phyloP scores from a whole-genome alignment of 2,888 invertebrate species.

The Spatulosminthurus flaviceps region DNA sequence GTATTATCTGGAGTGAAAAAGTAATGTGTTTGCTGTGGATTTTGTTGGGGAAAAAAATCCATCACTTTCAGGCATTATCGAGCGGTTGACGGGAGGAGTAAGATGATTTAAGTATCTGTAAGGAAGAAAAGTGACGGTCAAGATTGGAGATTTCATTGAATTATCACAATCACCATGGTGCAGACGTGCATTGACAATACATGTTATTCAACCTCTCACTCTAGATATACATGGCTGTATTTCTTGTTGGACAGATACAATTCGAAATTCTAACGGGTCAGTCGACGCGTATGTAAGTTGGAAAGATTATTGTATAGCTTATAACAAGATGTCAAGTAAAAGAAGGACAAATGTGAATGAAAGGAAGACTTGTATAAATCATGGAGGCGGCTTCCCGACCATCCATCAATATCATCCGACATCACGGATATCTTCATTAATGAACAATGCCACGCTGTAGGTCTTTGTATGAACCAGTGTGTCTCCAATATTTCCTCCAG shows the following conservation, averaged over 20 bases:
- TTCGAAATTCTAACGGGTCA: neutral
- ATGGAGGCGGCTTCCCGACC: slow-evolving; percentile 26
- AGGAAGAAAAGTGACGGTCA: slow-evolving; percentile 25
- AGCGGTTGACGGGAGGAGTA: slow-evolving; percentile 4
- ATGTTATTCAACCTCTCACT: neutral
- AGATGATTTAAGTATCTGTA: slow-evolving; percentile 19
- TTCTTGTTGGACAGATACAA: too few species aligned
- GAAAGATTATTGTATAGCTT: neutral
- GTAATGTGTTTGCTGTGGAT: slow-evolving; percentile 20
- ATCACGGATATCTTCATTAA: slow-evolving; percentile 27
- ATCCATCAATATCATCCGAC: slow-evolving; percentile 34
- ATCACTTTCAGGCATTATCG: slow-evolving; percentile 14
- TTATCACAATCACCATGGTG: slow-evolving; percentile 3
- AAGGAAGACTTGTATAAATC: slow-evolving; percentile 35
- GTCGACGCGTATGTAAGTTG: neutral
- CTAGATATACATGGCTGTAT: too few species aligned
- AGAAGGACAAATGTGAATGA: slow-evolving; percentile 15
- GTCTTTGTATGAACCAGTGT: slow-evolving; percentile 18
- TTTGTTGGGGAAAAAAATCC: neutral
- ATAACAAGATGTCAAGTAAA: slow-evolving; percentile 1
- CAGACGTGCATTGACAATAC: neutral
- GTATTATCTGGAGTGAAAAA: neutral
- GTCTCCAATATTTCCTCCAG: slow-evolving; percentile 12
- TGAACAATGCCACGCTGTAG: neutral
- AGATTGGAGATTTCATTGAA: slow-evolving; percentile 32